Percentiles rank a stretch among this genome's conserved stretches.
Conservation (phyloP, 2,888 invertebrate species). For the Tipula helvola region DNA sequence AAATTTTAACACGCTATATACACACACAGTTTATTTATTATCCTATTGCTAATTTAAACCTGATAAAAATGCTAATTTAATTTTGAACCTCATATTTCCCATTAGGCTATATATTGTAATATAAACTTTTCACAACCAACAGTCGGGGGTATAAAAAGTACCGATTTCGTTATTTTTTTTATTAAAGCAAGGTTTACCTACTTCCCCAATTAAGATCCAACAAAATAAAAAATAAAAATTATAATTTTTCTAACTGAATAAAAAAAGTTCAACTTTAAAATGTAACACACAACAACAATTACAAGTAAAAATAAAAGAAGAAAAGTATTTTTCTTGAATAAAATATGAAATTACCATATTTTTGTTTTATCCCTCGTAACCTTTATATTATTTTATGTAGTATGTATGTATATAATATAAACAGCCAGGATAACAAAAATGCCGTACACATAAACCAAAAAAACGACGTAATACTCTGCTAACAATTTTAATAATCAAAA, state of each 20-base stretch:
- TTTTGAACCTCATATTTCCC: background rate
- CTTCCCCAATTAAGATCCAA: background rate
- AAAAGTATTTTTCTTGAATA: constrained; percentile 4
- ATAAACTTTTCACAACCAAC: background rate
- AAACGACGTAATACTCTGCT: background rate
- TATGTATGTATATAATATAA: background rate
- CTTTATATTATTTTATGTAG: background rate
- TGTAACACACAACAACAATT: background rate
- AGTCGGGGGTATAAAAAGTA: background rate
- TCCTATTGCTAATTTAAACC: no score
- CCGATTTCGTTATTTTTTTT: background rate
- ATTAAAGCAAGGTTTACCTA: background rate
- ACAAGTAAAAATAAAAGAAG: background rate
- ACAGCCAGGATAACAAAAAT: background rate
- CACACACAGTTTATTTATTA: background rate
- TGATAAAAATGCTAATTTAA: background rate
- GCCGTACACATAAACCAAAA: background rate
- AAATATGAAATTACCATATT: background rate
- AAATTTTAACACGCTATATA: background rate
- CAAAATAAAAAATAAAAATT: background rate
- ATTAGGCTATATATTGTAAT: background rate
- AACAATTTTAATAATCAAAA: background rate
- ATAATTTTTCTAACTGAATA: background rate
- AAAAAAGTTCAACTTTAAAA: background rate
- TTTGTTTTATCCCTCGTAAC: background rate